phyloP scores from a whole-genome alignment of 2,113 vertebrate species.

The Tragulus kanchil region DNA sequence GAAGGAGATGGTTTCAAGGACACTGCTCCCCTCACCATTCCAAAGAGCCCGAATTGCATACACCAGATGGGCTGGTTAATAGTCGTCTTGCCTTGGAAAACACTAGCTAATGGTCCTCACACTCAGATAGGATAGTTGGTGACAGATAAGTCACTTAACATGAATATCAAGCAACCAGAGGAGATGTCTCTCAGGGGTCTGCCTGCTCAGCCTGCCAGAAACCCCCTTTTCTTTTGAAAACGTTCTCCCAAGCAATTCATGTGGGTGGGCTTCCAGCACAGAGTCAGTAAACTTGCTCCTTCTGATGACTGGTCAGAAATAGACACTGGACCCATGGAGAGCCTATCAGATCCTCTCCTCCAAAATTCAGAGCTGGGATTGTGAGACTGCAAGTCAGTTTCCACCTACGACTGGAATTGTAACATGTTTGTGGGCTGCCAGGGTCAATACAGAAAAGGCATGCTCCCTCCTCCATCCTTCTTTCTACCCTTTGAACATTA shows the following conservation, averaged over 20 bases:
- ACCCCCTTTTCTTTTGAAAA: neutral
- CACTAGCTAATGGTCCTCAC: neutral
- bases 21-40: neutral
- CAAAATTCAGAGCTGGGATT: neutral
- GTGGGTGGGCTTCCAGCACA: accelerated
- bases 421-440: neutral
- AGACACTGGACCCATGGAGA: neutral
- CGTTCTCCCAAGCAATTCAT: neutral
- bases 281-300: too few species aligned
- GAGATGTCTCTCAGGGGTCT: neutral
- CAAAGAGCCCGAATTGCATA: neutral
- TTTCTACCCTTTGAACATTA: constrained; percentile 32
- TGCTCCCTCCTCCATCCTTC: neutral
- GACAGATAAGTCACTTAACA: neutral
- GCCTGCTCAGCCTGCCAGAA: neutral
- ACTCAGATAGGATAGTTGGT: neutral
- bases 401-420: neutral
- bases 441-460: neutral
- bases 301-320: neutral
- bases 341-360: neutral
- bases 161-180: neutral
- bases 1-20: neutral
- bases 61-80: neutral
- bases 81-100: neutral
- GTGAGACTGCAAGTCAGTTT: neutral